A percentile compares a stretch with the other conserved stretches of the same genome.
These are phyloP conservation scores for Centruroides vittatus DNA, from an alignment of 1,140 invertebrate genomes.

Conservation along the genomic window DNA sequence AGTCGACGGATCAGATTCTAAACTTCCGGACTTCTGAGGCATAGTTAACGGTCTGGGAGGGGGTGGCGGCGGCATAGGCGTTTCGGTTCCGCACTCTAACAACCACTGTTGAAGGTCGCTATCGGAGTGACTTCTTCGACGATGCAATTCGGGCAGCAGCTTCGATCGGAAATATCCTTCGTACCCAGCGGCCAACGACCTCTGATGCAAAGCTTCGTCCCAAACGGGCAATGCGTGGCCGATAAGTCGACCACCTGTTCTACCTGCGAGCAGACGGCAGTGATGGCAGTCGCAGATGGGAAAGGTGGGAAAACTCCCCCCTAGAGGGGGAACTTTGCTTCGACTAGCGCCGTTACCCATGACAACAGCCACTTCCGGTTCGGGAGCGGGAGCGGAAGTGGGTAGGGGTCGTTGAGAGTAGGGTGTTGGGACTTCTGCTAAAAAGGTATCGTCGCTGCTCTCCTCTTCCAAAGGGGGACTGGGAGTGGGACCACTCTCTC, in stretches of 20 bases:
- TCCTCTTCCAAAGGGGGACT: neutral
- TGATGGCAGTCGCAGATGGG: conserved; percentile 13
- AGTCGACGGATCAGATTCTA: conserved; percentile 22
- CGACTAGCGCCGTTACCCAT: conserved; percentile 12
- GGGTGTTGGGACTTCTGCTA: neutral
- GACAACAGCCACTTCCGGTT: conserved; percentile 3
- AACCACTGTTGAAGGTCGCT: conserved; percentile 38
- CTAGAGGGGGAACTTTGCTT: conserved; percentile 4
- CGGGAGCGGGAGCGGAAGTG: neutral
- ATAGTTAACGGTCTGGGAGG: conserved; percentile 27
- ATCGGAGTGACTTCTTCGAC: conserved; percentile 53
- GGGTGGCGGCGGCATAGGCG: conserved; percentile 31
- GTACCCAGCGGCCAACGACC: conserved; percentile 29
- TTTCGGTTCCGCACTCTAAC: conserved; percentile 16
- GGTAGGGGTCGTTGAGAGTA: neutral
- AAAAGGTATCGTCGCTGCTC: neutral
- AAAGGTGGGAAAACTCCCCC: neutral
- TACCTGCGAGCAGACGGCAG: conserved; percentile 7
- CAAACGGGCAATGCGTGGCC: neutral
- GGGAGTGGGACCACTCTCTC: neutral
- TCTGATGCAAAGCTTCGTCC: conserved; percentile 34
- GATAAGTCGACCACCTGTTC: conserved; percentile 3
- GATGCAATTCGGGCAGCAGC: conserved; percentile 51
- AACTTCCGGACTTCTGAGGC: conserved; percentile 22
- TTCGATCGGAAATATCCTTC: conserved; percentile 42